Percentiles rank a stretch among this genome's conserved stretches.
These are phyloP conservation scores for Phataginus tetradactyla DNA, from an alignment of 2,797 vertebrate genomes.

Conservation along the genomic window DNA sequence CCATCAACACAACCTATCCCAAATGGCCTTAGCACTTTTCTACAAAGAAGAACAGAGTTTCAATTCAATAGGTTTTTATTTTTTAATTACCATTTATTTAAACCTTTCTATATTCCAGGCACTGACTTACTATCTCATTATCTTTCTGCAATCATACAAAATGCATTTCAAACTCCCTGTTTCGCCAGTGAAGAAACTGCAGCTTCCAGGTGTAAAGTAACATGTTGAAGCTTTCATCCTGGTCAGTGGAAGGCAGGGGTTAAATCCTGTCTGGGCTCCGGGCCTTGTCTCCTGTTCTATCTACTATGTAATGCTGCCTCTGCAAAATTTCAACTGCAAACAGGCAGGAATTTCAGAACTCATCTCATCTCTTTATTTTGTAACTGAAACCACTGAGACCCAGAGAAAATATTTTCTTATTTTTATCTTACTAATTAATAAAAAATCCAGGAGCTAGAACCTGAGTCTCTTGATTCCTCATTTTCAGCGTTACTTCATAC, in stretches of 20 bases:
- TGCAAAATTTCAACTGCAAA: neutral
- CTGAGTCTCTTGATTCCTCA: neutral
- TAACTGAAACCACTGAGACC: neutral
- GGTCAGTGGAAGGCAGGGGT: neutral
- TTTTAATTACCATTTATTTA: constrained; percentile 48
- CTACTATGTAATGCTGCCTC: neutral
- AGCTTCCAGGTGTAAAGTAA: neutral
- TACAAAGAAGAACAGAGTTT: neutral
- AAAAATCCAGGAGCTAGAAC: neutral
- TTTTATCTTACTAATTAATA: constrained; percentile 17
- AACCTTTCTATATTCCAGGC: neutral
- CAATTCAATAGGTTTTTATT: neutral
- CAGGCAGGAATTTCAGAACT: constrained; percentile 23
- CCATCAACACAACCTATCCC: neutral
- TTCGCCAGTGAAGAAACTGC: neutral
- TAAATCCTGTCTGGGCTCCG: neutral
- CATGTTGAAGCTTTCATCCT: neutral
- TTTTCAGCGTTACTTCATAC: neutral
- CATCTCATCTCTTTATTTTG: constrained; percentile 5
- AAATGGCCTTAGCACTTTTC: neutral
- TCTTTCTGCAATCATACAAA: neutral
- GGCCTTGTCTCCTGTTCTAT: constrained; percentile 14
- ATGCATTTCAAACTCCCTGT: neutral
- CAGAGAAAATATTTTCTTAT: neutral
- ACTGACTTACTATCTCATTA: neutral